Base-by-base conservation (phyloP, 2,797 vertebrate genomes). In the Diplodus sargus region DNA sequence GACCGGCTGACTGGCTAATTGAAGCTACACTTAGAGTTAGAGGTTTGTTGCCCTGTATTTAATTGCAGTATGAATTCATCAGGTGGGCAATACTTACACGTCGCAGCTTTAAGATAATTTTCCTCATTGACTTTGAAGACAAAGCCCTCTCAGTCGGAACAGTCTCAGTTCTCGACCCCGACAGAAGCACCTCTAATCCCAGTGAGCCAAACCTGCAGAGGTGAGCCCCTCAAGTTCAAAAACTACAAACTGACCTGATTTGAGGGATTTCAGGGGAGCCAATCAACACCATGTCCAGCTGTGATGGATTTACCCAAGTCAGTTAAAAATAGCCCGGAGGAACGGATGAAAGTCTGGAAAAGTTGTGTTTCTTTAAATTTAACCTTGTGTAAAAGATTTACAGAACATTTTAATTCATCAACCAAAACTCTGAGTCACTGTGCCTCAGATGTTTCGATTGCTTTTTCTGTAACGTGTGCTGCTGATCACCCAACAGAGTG, bases 271-370 rank as follows among this genome's bases (percentile, higher is more conserved):
- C 2, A 53, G 52, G 28, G 13, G 48, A 72, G 58, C 67, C 68
- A 72, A 72, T 82, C 71, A 64, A 11, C 23, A 48, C 63, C n/a
- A 49, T 56, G 58, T 60, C 71, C 59, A 64, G 66, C 70, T 34
- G 66, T 23, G 65, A 78, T 74, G 61, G 56, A 77, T 70, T 66
- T 52, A 58, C 28, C 11, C 10, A 39, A 72, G 72, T 53, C 9
- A 4, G 42, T 47, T 54, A 74, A 64, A 81, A 74, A 34, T 70
- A 28, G n/a, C 59, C 51, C 60, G 54, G 9, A 66, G 57, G 60
- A 62, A 70, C 42, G 15, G 53, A 54, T 66, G 16, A 34, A 76
- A 42, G n/a, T 54, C 64, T 56, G 48, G 47, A 67, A 79, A 68
- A 39, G 58, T 30, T 67, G 42, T 66, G 30, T 23, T 20, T 53